Evolutionary conservation across 2,888 invertebrate genomes (phyloP).

Genomic region (Saturnia japonica): DNA sequence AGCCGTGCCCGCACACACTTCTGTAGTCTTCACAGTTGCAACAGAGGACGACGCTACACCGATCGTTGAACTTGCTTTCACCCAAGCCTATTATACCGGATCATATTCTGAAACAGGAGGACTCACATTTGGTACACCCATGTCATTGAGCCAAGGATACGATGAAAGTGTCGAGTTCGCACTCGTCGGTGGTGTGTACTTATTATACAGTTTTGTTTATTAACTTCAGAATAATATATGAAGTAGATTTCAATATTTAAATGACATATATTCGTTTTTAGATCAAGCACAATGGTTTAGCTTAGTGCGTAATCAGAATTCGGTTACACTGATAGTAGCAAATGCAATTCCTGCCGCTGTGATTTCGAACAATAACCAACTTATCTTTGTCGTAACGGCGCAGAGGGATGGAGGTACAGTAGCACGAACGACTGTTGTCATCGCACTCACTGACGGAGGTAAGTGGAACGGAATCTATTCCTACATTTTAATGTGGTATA

Average conservation of each 20-base stretch:
- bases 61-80: constrained; percentile 34
- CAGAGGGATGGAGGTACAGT: constrained; percentile 26
- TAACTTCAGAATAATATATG: not conserved
- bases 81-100: constrained; percentile 41
- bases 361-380: constrained; percentile 36
- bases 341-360: constrained; percentile 36
- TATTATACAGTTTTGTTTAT: not conserved
- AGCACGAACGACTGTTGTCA: constrained; percentile 33
- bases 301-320: constrained; percentile 26
- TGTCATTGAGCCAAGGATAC: constrained; percentile 38
- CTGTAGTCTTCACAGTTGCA: not conserved
- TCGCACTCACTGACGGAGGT: constrained; percentile 22
- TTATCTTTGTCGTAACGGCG: constrained; percentile 39
- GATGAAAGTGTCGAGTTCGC: constrained; percentile 36
- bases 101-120: constrained; percentile 32
- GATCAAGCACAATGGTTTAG: constrained; percentile 42
- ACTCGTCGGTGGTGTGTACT: constrained; percentile 46
- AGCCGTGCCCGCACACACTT: constrained; percentile 11
- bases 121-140: constrained; percentile 33
- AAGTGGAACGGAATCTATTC: not conserved
- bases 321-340: constrained; percentile 25
- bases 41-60: not conserved
- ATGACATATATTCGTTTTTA: constrained; percentile 28
- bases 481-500: not conserved
- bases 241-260: no score